A percentile compares a stretch with the other conserved stretches of the same genome.
phyloP scores from a whole-genome alignment of 1,140 invertebrate genomes.

The Polypedilum vanderplanki region DNA sequence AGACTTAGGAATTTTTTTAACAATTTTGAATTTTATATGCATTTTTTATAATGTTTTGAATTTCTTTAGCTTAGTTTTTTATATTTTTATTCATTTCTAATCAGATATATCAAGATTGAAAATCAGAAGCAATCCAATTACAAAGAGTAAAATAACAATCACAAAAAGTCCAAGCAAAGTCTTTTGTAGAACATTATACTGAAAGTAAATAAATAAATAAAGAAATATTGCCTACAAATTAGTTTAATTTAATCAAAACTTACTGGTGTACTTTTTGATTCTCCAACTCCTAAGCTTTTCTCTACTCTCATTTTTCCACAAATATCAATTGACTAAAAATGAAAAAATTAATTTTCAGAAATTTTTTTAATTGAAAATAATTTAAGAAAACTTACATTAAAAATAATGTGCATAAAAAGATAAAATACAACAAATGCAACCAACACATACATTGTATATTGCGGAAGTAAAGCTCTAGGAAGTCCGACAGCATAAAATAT shows the following conservation, averaged over 20 bases:
- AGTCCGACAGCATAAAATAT: slow-evolving; percentile 89
- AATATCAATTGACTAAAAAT: not conserved
- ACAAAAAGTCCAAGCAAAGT: not conserved
- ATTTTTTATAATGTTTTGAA: too few species aligned
- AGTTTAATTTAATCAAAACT: not conserved
- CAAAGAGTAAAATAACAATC: not conserved
- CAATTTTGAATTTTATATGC: too few species aligned
- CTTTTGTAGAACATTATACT: not conserved
- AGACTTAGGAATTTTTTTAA: too few species aligned
- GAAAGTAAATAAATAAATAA: not conserved
- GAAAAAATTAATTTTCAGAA: not conserved
- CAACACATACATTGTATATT: slow-evolving; percentile 79
- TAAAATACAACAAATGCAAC: slow-evolving; percentile 84
- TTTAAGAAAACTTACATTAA: not conserved
- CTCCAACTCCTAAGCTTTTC: not conserved
- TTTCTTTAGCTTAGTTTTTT: too few species aligned
- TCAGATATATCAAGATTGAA: not conserved
- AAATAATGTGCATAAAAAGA: slow-evolving; percentile 64
- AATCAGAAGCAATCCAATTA: not conserved
- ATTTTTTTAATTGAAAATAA: not conserved
- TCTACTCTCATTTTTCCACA: not conserved
- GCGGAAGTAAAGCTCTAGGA: slow-evolving; percentile 73
- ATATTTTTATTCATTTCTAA: not conserved
- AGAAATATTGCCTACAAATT: too few species aligned
- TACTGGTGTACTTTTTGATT: not conserved